Base-by-base conservation (phyloP, 2,888 invertebrate species). In the Lasioglossum lativentre region DNA sequence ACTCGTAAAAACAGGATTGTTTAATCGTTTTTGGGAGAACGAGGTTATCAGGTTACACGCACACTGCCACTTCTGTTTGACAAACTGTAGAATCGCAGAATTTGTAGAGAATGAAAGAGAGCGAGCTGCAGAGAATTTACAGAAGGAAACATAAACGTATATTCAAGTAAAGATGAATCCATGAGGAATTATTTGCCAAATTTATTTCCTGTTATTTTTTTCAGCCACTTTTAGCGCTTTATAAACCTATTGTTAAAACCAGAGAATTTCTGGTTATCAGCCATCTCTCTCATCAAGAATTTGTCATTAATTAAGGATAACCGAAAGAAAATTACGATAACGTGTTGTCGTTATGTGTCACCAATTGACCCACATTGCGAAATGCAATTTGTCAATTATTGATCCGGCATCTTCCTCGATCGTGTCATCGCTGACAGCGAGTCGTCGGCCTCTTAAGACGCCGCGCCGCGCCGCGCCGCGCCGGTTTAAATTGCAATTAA, bases 351-450 rank as follows among this genome's bases (percentile, higher is more conserved):
- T 75, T 82, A 76, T 56, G 70, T 83, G 76, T 81, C 84, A 75
- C 52, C 80, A 79, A 85, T 89, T 80, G 87, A 87, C 87, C 89
- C 86, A 87, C 85, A 87, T 91, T 73, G 76, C 80, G 80, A 56
- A 84, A 73, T 63, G 80, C 81, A 89, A 89, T 90, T 88, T 86
- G 79, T 88, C 82, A 87, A 86, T 80, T 85, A 90, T 90, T 80
- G 86, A 88, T 86, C 77, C 63, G 74, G 63, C 72, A 76, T 86
- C 70, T 56, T 73, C 82, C 76, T 40, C 56, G 78, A 86, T 86
- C 79, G 70, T 82, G 56, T 70, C 80, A 75, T 30, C 71, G 40
- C 71, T 72, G 68, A 12, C 80, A 71, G n/a, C 83, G 83, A 87
- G 75, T 80, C 87, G 86, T 76, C 75, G 56, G n/a, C 68, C 70